Conservation (phyloP, 37 sponge, comb jelly and placozoan species). For the Corticium candelabrum region DNA sequence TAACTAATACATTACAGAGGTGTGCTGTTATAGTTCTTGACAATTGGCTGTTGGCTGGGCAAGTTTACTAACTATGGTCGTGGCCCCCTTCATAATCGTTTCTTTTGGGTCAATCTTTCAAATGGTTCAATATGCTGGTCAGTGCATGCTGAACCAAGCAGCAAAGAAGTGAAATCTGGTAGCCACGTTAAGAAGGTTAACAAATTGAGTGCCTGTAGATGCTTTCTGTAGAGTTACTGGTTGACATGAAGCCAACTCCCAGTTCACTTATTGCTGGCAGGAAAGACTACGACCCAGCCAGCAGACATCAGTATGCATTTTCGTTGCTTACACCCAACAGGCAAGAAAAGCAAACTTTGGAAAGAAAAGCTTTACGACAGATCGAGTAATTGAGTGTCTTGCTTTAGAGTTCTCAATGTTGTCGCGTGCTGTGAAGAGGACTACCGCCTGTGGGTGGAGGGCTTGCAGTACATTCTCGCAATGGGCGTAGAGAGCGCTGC, state of each 20-base stretch:
- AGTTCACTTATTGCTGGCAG: constrained; percentile 43
- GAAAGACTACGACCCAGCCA: constrained; percentile 71
- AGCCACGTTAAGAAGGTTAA: not conserved
- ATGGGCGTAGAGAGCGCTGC: constrained; percentile 1
- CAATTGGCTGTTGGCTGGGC: constrained; percentile 48
- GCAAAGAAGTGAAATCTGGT: constrained; percentile 21
- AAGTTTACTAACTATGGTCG: constrained; percentile 72
- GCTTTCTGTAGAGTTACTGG: not conserved
- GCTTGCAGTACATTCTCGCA: not conserved
- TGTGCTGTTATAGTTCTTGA: no score
- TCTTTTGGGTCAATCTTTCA: constrained; percentile 42
- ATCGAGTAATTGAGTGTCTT: no score
- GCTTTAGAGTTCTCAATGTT: constrained; percentile 2
- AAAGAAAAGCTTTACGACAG: no score
- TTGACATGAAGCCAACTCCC: constrained; percentile 52
- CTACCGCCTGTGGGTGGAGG: constrained; percentile 5
- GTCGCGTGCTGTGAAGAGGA: not conserved
- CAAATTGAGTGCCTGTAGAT: not conserved
- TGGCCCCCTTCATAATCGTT: constrained; percentile 60
- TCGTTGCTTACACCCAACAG: constrained; percentile 26
- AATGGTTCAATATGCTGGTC: constrained; percentile 47
- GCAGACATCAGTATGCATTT: constrained; percentile 66
- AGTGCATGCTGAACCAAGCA: constrained; percentile 2
- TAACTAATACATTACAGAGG: no score
- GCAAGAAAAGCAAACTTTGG: not conserved